Evolutionary conservation across 2,797 vertebrate species (phyloP).

Genomic region (Amphiprion clarkii): DNA sequence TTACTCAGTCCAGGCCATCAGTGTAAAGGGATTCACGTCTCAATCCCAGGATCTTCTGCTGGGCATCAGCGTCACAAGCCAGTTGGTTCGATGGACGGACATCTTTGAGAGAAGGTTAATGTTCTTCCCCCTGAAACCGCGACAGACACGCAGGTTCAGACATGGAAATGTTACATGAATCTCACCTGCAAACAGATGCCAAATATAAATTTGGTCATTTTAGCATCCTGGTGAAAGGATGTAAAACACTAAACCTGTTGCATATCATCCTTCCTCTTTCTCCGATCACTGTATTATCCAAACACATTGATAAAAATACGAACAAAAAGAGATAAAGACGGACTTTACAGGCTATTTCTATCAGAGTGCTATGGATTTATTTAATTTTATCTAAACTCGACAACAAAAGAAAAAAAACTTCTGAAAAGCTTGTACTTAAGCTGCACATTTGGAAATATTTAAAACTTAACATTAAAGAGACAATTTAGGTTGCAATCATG

Average conservation of each 20-base stretch:
- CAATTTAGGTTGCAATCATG: too few relatives aligned
- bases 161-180: not conserved
- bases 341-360: not conserved
- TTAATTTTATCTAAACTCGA: not conserved
- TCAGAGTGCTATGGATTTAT: too few relatives aligned
- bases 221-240: not conserved
- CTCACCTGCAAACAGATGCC: not conserved
- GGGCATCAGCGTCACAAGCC: slow-evolving; percentile 86
- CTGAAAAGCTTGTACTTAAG: too few relatives aligned
- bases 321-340: not conserved
- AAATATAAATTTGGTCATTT: not conserved
- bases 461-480: too few relatives aligned
- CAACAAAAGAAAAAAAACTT: not conserved
- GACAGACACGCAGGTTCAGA: slow-evolving; percentile 14
- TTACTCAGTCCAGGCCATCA: slow-evolving; percentile 95
- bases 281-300: not conserved
- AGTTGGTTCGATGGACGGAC: slow-evolving; percentile 81
- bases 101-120: slow-evolving; percentile 77
- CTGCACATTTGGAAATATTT: too few relatives aligned
- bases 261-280: not conserved
- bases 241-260: slow-evolving; percentile 25
- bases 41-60: slow-evolving; percentile 87
- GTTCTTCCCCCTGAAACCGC: slow-evolving; percentile 86
- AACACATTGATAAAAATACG: not conserved
- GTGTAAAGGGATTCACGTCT: slow-evolving; percentile 86